phyloP scores from a whole-genome alignment of 2,797 vertebrate species.

The Xyrichtys novacula region DNA sequence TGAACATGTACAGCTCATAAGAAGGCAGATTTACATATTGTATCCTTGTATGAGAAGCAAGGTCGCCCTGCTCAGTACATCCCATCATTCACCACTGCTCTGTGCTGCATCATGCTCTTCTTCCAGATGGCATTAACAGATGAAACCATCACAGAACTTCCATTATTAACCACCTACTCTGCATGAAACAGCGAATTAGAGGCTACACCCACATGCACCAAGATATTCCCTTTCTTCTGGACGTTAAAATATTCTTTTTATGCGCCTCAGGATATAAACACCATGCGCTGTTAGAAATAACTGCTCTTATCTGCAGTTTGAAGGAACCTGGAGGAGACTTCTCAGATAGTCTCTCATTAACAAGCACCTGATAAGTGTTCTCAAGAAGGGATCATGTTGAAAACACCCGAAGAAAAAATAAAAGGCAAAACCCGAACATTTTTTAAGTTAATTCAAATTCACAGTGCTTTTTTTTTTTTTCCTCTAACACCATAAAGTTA shows the following conservation, averaged over 20 bases:
- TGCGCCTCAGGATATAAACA: conserved; percentile 29
- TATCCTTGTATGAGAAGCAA: conserved; percentile 50
- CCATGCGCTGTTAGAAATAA: conserved; percentile 11
- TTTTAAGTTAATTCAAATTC: too few relatives aligned
- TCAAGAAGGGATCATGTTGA: not conserved
- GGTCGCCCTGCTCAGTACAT: conserved; percentile 28
- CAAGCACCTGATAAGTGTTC: not conserved
- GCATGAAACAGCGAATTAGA: conserved; percentile 36
- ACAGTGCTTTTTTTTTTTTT: too few relatives aligned
- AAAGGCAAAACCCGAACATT: not conserved
- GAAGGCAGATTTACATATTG: conserved; percentile 50
- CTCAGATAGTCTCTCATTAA: conserved; percentile 11
- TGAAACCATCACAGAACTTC: conserved; percentile 51
- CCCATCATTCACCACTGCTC: conserved; percentile 34
- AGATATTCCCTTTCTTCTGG: conserved; percentile 45
- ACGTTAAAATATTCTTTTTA: conserved; percentile 46
- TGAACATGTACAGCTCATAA: conserved; percentile 10
- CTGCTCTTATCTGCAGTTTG: conserved; percentile 4
- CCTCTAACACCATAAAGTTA: too few relatives aligned
- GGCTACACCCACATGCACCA: conserved; percentile 39
- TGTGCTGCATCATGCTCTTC: conserved; percentile 28
- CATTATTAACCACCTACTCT: conserved; percentile 64
- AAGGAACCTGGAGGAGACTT: not conserved
- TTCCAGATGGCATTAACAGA: conserved; percentile 64
- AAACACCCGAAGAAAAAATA: not conserved